phyloP scores from a whole-genome alignment of 2,888 invertebrate species.

The Leptodirus hochenwartii region DNA sequence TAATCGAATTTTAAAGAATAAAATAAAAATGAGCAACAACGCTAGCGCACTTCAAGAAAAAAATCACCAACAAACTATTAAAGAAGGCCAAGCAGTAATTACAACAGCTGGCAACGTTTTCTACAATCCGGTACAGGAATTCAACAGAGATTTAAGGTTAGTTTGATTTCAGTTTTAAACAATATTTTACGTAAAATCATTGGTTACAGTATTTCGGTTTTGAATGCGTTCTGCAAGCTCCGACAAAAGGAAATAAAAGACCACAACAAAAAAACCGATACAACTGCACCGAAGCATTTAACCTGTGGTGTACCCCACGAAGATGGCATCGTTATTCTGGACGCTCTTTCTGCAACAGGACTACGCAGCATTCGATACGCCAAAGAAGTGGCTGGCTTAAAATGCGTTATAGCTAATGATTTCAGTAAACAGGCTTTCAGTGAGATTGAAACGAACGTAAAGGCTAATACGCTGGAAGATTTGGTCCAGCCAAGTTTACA shows the following conservation, averaged over 20 bases:
- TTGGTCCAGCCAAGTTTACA: constrained; percentile 57
- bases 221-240: constrained; percentile 45
- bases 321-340: constrained; percentile 54
- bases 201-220: constrained; percentile 51
- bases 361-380: constrained; percentile 91
- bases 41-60: no score
- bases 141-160: constrained; percentile 81
- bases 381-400: constrained; percentile 72
- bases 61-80: constrained; percentile 34
- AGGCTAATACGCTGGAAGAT: constrained; percentile 52
- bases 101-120: constrained; percentile 66
- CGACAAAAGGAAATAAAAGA: constrained; percentile 22
- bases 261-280: constrained; percentile 13
- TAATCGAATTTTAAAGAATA: no score
- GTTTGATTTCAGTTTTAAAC: neutral
- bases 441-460: constrained; percentile 66
- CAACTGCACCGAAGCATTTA: neutral
- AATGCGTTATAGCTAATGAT: constrained; percentile 80
- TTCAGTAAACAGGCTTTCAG: constrained; percentile 69
- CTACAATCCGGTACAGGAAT: constrained; percentile 97
- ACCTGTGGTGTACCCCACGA: constrained; percentile 17
- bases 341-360: constrained; percentile 92
- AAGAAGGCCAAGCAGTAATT: constrained; percentile 67
- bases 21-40: no score
- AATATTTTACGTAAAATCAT: neutral